Evolutionary conservation across 2,888 invertebrate genomes (phyloP).

Genomic region (Euclidia mi): DNA sequence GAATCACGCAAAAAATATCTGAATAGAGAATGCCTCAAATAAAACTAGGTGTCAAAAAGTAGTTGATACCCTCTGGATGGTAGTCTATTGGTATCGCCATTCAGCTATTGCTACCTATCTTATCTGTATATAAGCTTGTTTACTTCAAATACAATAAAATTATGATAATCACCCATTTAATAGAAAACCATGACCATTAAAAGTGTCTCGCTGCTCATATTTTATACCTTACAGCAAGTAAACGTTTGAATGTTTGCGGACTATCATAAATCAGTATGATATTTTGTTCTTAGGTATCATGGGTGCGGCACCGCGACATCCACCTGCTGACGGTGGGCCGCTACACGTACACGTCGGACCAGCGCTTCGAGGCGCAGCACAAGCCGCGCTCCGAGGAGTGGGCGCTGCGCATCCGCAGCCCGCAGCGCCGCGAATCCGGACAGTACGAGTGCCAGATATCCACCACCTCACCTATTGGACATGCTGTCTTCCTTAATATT

Average conservation of each 20-base stretch:
- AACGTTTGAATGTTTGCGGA: not conserved
- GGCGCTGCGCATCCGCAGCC: slow-evolving; percentile 92
- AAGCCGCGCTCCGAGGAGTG: slow-evolving; percentile 96
- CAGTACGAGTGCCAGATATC: slow-evolving; percentile 98
- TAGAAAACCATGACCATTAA: too few relatives aligned
- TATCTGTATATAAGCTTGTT: too few relatives aligned
- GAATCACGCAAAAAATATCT: too few relatives aligned
- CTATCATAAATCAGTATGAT: not conserved
- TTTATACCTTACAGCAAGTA: too few relatives aligned
- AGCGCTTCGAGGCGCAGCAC: slow-evolving; percentile 95
- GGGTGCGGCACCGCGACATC: slow-evolving; percentile 97
- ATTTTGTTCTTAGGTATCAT: slow-evolving; percentile 93
- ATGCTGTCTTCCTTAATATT: slow-evolving; percentile 94
- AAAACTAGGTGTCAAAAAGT: too few relatives aligned
- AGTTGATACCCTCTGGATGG: too few relatives aligned
- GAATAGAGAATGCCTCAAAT: too few relatives aligned
- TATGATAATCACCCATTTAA: too few relatives aligned
- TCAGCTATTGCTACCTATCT: too few relatives aligned
- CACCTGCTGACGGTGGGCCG: slow-evolving; percentile 97
- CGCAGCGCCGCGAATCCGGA: slow-evolving; percentile 95
- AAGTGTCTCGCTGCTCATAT: too few relatives aligned
- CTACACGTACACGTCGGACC: slow-evolving; percentile 96
- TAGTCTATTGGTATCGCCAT: too few relatives aligned
- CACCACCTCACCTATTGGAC: slow-evolving; percentile 96
- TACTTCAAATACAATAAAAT: too few relatives aligned